phyloP scores from a whole-genome alignment of 1,140 invertebrate genomes.

The Cydia amplana region DNA sequence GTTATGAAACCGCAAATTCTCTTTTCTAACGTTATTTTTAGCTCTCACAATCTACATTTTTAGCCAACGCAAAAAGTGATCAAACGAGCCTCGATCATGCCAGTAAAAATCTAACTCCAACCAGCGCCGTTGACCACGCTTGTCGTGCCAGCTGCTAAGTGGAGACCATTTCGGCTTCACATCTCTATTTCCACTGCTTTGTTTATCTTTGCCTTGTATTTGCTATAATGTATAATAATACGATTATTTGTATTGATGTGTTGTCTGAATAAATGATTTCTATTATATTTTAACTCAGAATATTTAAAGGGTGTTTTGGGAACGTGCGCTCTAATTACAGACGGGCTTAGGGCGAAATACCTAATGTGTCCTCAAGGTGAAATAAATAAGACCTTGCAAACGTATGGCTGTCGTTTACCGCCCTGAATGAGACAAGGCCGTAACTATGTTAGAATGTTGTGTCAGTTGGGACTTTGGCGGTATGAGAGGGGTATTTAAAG shows the following conservation, averaged over 20 bases:
- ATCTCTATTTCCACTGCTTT: no score
- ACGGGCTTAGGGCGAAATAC: constrained; percentile 8
- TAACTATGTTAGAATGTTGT: not conserved
- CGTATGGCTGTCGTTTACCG: not conserved
- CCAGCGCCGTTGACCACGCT: no score
- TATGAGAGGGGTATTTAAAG: not conserved
- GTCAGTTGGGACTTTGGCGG: not conserved
- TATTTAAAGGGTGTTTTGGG: not conserved
- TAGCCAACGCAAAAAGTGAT: not conserved
- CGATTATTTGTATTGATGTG: no score
- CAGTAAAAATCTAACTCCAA: not conserved
- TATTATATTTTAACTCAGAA: no score
- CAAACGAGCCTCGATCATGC: not conserved
- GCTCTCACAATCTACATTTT: no score
- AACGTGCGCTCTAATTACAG: not conserved
- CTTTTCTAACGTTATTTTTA: no score
- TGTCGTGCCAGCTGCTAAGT: no score
- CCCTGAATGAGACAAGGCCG: not conserved
- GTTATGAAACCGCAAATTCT: no score
- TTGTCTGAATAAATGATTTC: no score
- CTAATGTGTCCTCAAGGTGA: constrained; percentile 28
- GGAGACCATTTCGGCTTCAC: no score
- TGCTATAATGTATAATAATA: no score
- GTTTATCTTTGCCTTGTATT: no score
- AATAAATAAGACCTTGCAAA: constrained; percentile 18